A percentile compares a stretch with the other conserved stretches of the same genome.
Conservation (phyloP, 2,113 vertebrate species). For the Genyomyrus donnyi region DNA sequence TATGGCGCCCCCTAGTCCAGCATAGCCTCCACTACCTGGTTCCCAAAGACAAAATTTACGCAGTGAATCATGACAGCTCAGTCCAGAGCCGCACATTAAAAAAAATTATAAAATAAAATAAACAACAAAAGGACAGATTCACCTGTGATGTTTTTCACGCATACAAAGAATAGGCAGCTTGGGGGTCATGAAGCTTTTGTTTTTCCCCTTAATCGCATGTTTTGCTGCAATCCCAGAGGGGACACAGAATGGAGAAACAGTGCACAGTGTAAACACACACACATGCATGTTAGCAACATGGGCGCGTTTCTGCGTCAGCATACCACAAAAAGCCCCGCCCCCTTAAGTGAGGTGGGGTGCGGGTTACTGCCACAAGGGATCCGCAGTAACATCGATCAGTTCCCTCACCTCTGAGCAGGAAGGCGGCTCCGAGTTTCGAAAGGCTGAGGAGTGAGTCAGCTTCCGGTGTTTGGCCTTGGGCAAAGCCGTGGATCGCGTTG, state of each 20-base stretch:
- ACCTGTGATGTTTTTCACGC: not conserved
- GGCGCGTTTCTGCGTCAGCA: not conserved
- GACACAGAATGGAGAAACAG: not conserved
- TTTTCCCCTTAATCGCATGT: not conserved
- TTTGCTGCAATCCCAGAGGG: not conserved
- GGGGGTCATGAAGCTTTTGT: not conserved
- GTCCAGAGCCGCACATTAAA: not conserved
- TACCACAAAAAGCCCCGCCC: not conserved
- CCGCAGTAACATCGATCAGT: not conserved
- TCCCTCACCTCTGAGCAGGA: not conserved
- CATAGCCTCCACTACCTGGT: not conserved
- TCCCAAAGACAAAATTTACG: not conserved
- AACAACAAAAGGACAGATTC: not conserved
- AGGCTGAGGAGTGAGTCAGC: not conserved
- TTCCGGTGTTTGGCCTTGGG: not conserved
- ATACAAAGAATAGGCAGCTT: not conserved
- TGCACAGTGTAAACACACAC: not conserved
- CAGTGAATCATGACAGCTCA: not conserved
- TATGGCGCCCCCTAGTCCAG: too few relatives aligned
- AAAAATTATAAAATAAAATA: not conserved
- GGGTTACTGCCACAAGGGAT: not conserved
- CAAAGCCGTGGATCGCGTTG: not conserved
- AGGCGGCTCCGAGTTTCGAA: not conserved
- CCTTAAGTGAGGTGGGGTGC: not conserved
- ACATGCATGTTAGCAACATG: not conserved